Percentiles rank a stretch among this genome's conserved stretches.
Evolutionary conservation across 2,888 invertebrate genomes (phyloP).

Genomic region (Philereme transversata): DNA sequence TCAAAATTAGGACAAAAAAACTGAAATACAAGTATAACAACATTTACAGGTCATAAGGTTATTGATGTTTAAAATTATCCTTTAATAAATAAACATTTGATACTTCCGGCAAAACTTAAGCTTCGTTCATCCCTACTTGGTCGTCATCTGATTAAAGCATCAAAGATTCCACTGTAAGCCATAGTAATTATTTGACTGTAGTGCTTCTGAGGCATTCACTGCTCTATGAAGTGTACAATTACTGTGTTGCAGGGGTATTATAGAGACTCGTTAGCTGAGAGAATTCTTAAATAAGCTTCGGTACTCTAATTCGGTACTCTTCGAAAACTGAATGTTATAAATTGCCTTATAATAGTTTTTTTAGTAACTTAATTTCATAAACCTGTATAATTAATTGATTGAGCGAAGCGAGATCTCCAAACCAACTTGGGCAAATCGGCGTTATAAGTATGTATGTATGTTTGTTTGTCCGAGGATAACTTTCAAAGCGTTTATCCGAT

Average conservation of each 20-base stretch:
- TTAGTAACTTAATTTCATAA: neutral
- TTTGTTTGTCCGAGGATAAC: too few relatives aligned
- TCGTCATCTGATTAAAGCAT: constrained; percentile 74
- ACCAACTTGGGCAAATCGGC: too few relatives aligned
- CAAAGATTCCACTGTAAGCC: constrained; percentile 63
- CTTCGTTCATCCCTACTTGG: constrained; percentile 19
- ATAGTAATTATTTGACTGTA: constrained; percentile 67
- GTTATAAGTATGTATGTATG: too few relatives aligned
- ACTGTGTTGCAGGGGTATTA: constrained; percentile 30
- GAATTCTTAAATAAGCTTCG: constrained; percentile 29
- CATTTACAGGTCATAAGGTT: too few relatives aligned
- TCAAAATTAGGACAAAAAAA: too few relatives aligned
- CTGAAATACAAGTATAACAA: too few relatives aligned
- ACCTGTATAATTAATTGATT: too few relatives aligned
- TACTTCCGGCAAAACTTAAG: constrained; percentile 3
- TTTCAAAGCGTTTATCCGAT: too few relatives aligned
- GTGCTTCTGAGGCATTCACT: constrained; percentile 46
- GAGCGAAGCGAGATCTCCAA: too few relatives aligned
- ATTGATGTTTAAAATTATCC: too few relatives aligned
- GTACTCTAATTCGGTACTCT: constrained; percentile 7
- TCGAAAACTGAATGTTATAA: constrained; percentile 7
- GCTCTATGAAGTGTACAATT: constrained; percentile 34
- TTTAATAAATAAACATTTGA: neutral
- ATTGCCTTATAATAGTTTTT: constrained; percentile 12
- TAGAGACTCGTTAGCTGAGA: constrained; percentile 28